Evolutionary conservation across 1,140 invertebrate genomes (phyloP), one percentile per base, ranked within the genome.

Genomic region (Musca domestica): DNA sequence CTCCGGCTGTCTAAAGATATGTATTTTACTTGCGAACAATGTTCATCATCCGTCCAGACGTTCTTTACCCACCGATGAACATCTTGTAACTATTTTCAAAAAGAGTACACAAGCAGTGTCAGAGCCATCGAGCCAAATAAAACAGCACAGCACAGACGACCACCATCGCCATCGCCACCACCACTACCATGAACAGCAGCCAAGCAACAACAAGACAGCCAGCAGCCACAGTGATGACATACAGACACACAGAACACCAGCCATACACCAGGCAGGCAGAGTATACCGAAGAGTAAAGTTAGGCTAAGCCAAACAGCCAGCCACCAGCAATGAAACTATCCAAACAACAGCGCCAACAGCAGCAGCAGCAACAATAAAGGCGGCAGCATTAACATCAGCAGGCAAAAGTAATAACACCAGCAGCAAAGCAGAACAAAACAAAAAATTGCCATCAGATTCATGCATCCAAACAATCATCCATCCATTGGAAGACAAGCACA

Each of bases 11-110:
- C n/a, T 9, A 41, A 41, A 41, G 34, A 5, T 41, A n/a, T n/a
- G n/a, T n/a, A 41, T 41, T 41, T 41, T 41, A n/a, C n/a, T 41
- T 12, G 34, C 34, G 10, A 41, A 19, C n/a, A 19, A 52, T 65
- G 41, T 66, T 64, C 64, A 66, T 48, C 76, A 71, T 71, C 77
- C 77, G 77, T 75, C 75, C 71, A 75, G 75, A 76, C 74, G 77
- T 79, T 79, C 77, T 76, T 74, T 72, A 77, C 77, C 76, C 76
- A 78, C 76, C 77, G 77, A 77, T 77, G 75, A 79, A 76, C 74
- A 78, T 79, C 75, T 79, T 79, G 77, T 79, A 79, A 79, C 77
- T 78, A 78, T 77, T 78, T 79, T 79, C 71, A 71, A 78, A 78
- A 76, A 76, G 78, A 76, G 76, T 74, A 74, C 76, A 72, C 76